Evolutionary conservation across 2,113 vertebrate genomes (phyloP).

Genomic region (Rafetus swinhoei): DNA sequence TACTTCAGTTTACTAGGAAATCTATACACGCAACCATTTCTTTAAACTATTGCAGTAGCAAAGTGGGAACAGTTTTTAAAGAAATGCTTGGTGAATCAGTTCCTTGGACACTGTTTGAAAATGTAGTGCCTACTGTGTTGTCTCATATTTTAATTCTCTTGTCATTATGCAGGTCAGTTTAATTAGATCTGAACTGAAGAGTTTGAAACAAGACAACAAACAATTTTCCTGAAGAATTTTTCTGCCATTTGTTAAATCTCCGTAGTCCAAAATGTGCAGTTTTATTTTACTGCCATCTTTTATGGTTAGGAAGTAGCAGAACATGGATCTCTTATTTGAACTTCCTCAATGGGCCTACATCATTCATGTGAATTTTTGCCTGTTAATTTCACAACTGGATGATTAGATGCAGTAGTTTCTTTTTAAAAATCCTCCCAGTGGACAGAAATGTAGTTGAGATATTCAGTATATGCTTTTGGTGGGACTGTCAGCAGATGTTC

Average conservation of each 20-base stretch:
- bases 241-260: neutral
- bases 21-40: neutral
- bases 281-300: neutral
- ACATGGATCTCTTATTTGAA: neutral
- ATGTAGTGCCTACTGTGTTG: neutral
- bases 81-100: neutral
- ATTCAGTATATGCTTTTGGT: conserved; percentile 38
- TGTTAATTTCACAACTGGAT: neutral
- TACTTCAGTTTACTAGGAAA: conserved; percentile 26
- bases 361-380: neutral
- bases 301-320: neutral
- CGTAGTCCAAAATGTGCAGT: neutral
- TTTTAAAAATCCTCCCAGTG: conserved; percentile 49
- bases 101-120: conserved; percentile 15
- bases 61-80: neutral
- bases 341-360: neutral
- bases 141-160: neutral
- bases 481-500: conserved; percentile 47
- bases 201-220: neutral
- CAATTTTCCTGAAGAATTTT: neutral
- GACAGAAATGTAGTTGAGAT: conserved; percentile 26
- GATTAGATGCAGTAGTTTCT: conserved; percentile 15
- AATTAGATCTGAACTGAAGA: neutral
- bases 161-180: neutral
- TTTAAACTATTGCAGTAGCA: neutral